Base-by-base conservation (phyloP, 2,113 vertebrate species). In the Callipepla californica region DNA sequence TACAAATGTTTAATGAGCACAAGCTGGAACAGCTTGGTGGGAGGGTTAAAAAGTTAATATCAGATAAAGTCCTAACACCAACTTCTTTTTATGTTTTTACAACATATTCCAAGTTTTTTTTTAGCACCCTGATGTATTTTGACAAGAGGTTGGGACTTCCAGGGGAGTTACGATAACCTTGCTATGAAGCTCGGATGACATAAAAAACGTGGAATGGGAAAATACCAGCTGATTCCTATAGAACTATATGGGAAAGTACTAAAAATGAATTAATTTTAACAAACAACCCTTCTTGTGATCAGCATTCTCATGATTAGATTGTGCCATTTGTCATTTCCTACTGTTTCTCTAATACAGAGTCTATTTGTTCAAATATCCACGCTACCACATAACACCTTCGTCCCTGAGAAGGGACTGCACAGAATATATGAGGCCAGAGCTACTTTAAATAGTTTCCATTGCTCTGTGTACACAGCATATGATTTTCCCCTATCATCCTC, bases 361-460 rank as follows among this genome's bases (percentile, higher is more conserved):
- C 42, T 44, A 26, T 59, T 57, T 57, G 47, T 53, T 80, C 45
- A 72, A 63, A 50, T 45, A 69, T 28, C 80, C 65, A 59, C 40
- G 74, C 73, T 72, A 75, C 57, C 72, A 66, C 3, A 4, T 81
- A 85, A 80, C 42, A 28, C 63, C 67, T 74, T 87, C 63, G 57
- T 80, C 65, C 75, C 23, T 12, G 21, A 44, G 63, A 67, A 74
- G 68, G 84, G 67, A 42, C 91, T 72, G 40, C 48, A 36, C 9
- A 23, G 82, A 91, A 75, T 42, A 83, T 28, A 38, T 2, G 4
- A 86, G 85, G 86, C 69, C 76, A 66, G 45, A 90, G 92, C 90
- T 83, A 80, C 90, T 90, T 94, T 72, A 76, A 93, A 95, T 96
- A 94, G 48, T 96, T 96, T 94, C 95, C 92, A 68, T 21, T 86